Evolutionary conservation across 1,140 invertebrate species (phyloP).

Genomic region (Aphaenogaster ashmeadi): DNA sequence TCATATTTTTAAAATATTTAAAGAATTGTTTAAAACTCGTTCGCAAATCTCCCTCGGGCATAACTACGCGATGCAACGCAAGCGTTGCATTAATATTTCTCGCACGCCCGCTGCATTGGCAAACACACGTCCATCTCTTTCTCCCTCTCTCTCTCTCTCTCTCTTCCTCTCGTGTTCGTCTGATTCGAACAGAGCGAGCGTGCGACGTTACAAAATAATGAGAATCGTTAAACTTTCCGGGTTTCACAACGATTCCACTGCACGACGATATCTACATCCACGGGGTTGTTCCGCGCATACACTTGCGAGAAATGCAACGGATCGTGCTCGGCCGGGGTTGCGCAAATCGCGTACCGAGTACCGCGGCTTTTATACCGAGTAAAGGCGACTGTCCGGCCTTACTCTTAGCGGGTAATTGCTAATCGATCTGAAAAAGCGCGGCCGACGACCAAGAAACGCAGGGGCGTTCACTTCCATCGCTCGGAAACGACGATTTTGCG

Average conservation of each 20-base stretch:
- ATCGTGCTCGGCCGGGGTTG: conserved; percentile 59
- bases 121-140: not conserved
- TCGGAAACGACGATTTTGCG: conserved; percentile 40
- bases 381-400: conserved; percentile 41
- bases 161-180: not conserved
- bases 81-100: conserved; percentile 50
- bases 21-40: not conserved
- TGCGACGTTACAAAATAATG: conserved; percentile 80
- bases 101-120: not conserved
- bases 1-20: not conserved
- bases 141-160: not conserved
- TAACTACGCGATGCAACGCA: not conserved
- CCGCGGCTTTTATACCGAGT: conserved; percentile 43
- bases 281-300: conserved; percentile 56
- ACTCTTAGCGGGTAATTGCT: conserved; percentile 53
- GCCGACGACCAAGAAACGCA: not conserved
- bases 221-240: conserved; percentile 83
- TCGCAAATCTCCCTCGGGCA: not conserved
- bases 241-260: conserved; percentile 77
- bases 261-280: conserved; percentile 59
- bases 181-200: conserved; percentile 48
- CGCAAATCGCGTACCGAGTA: conserved; percentile 57
- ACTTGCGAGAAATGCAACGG: conserved; percentile 51
- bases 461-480: conserved; percentile 4
- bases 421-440: conserved; percentile 57